Percentiles rank a stretch among this genome's conserved stretches.
These are phyloP conservation scores for Prionace glauca DNA, from an alignment of 2,797 vertebrate genomes.

Conservation along the genomic window DNA sequence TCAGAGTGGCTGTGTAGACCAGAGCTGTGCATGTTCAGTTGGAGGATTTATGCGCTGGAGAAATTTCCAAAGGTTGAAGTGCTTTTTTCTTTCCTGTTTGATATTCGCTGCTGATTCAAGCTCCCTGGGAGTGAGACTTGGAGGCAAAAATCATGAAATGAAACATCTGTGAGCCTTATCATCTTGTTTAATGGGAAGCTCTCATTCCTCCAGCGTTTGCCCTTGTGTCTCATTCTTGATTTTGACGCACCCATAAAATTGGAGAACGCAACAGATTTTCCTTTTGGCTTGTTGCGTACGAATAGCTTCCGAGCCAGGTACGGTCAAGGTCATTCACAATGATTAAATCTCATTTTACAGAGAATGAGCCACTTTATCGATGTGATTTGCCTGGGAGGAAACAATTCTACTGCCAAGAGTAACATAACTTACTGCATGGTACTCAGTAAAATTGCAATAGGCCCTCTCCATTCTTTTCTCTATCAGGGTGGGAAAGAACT, in stretches of 20 bases:
- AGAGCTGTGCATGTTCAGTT: slow-evolving; percentile 65
- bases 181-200: neutral
- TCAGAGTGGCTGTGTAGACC: slow-evolving; percentile 64
- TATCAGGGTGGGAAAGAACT: neutral
- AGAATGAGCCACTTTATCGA: neutral
- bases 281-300: neutral
- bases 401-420: neutral
- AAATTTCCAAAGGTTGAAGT: slow-evolving; percentile 69
- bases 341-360: neutral
- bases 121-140: slow-evolving; percentile 57
- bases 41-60: slow-evolving; percentile 60
- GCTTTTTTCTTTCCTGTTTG: slow-evolving; percentile 67
- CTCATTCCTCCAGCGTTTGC: neutral
- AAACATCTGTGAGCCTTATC: neutral
- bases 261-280: neutral
- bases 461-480: neutral
- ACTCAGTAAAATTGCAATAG: neutral
- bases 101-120: slow-evolving; percentile 55
- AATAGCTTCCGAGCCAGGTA: neutral
- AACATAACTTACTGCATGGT: neutral
- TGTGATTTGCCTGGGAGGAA: neutral
- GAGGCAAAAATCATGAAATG: slow-evolving; percentile 45
- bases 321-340: neutral
- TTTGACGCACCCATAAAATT: neutral
- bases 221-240: neutral